Evolutionary conservation across 1,140 invertebrate species (phyloP).

Genomic region (Drosophila serrata): DNA sequence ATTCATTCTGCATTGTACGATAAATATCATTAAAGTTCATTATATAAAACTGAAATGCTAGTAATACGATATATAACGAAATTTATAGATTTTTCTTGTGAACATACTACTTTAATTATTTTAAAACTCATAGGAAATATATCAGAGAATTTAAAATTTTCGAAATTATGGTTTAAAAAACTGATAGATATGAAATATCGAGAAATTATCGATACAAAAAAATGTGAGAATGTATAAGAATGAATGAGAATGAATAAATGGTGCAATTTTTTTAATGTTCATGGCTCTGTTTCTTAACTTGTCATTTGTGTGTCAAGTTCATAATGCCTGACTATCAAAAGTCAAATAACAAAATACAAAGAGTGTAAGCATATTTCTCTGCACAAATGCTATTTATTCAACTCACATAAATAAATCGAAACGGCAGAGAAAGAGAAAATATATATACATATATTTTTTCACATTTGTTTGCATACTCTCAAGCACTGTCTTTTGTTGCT

Average conservation of each 20-base stretch:
- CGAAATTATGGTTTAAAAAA: too few species aligned
- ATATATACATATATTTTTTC: conserved; percentile 4
- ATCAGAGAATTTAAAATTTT: background rate
- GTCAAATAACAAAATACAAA: conserved; percentile 42
- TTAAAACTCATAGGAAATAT: background rate
- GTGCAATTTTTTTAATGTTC: background rate
- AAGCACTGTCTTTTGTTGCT: conserved; percentile 20
- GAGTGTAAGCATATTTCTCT: conserved; percentile 28
- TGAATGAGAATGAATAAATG: conserved; percentile 10
- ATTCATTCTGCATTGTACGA: background rate
- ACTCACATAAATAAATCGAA: conserved; percentile 40
- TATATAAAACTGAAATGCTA: background rate
- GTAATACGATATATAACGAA: background rate
- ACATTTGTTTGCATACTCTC: conserved; percentile 40
- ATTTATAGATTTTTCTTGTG: background rate
- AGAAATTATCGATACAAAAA: background rate
- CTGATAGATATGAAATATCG: background rate
- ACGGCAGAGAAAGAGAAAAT: conserved; percentile 7
- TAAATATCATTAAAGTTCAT: background rate
- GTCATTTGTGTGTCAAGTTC: conserved; percentile 71
- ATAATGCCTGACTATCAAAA: conserved; percentile 59
- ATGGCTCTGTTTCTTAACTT: conserved; percentile 25
- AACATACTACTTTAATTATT: background rate
- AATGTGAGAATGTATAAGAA: too few species aligned
- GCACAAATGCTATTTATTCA: conserved; percentile 53